Evolutionary conservation across 1,140 invertebrate species (phyloP), one percentile per base, ranked within the genome.

Genomic region (Penaeus japonicus): DNA sequence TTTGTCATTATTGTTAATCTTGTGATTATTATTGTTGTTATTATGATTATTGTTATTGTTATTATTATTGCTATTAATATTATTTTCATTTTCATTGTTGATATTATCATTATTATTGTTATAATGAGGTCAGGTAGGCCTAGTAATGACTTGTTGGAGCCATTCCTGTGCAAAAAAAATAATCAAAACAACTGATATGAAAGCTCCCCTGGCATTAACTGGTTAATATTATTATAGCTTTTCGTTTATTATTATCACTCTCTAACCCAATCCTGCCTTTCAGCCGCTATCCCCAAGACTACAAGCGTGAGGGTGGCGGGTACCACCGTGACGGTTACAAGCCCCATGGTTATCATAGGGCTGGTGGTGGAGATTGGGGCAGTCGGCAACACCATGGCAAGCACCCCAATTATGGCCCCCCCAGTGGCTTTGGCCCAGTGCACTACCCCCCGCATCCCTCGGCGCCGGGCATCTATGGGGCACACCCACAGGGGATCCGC

Each of bases 271-370:
- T 70, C 35, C 70, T 70, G 35, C 53, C 0, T 87, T 89, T 35
- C 79, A 84, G 89, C 24, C 62, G 89, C 18, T 90, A 90, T 79
- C 85, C 85, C 35, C 84, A 86, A 73, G 89, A 89, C 32, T 89
- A 86, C 53, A 85, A 90, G 39, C 79, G 89, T 18, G 80, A 82
- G 17, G 83, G 75, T 35, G 57, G 83, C 10, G 35, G 59, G 24
- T 90, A 90, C 27, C 85, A 86, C 27, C 84, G 84, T 75, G 89
- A 89, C 47, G 84, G 89, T 22, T 89, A 82, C 65, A 89, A 83
- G 59, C 78, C 80, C 24, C 89, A 90, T 84, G 89, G 89, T 0
- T 90, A 90, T 55, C 87, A 89, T 65, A 86, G 89, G 54, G 80
- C 79, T 77, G 84, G 84, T 22, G 89, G 65, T 47, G 39, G 30